phyloP scores from a whole-genome alignment of 2,797 vertebrate genomes.

The Xenops minutus region DNA sequence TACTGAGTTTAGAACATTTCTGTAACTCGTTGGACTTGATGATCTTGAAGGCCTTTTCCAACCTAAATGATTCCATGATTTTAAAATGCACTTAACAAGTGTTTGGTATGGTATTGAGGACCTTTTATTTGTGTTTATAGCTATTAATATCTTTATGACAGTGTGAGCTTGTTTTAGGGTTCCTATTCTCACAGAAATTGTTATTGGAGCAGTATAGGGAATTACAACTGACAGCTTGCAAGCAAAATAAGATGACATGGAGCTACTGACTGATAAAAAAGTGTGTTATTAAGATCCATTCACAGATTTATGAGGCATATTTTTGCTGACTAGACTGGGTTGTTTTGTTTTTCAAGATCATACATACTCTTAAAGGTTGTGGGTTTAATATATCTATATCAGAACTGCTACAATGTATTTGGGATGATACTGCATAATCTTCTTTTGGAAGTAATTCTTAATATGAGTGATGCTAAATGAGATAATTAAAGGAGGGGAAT shows the following conservation, averaged over 20 bases:
- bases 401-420: not conserved
- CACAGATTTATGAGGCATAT: not conserved
- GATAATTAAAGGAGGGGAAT: not conserved
- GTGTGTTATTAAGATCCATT: accelerated
- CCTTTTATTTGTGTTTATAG: not conserved
- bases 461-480: not conserved
- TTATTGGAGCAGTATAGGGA: not conserved
- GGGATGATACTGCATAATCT: not conserved
- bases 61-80: not conserved
- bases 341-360: not conserved
- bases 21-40: not conserved
- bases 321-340: not conserved
- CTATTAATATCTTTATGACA: not conserved
- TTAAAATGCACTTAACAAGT: not conserved
- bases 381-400: not conserved
- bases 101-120: not conserved
- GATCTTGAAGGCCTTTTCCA: not conserved
- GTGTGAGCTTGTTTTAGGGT: not conserved
- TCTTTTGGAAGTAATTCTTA: not conserved
- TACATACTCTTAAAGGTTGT: not conserved
- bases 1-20: not conserved
- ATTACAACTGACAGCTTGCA: not conserved
- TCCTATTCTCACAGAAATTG: not conserved
- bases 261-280: not conserved
- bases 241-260: accelerated